Evolutionary conservation across 2,888 invertebrate species (phyloP), one percentile per base, ranked within the genome.

Genomic region (Scaptomyza reducta): DNA sequence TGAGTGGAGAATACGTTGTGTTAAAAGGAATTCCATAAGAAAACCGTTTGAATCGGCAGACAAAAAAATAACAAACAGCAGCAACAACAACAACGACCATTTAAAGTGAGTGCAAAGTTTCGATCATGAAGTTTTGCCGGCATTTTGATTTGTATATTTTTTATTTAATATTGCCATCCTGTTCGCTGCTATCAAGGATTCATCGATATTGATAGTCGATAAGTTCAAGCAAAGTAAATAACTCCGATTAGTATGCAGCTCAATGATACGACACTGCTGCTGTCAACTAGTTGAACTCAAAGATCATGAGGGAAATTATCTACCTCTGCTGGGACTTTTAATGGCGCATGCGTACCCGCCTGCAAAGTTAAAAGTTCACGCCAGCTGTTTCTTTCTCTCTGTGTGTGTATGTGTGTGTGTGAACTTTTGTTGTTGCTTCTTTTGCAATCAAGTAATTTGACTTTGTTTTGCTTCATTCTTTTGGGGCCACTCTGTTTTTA

Each of bases 381-480:
- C 18, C 42, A 64, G 47, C 25, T 65, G 62, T 57, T 35, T 61
- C 14, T n/a, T 10, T 53, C 40, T 50, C 6, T 53, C 10, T 16
- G 2, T 33, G 11, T 51, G 33, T 60, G 31, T 45, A 7, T 62
- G 10, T 58, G 10, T 54, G 35, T 60, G 25, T 51, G n/a, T 56
- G n/a, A 46, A 3, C 35, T 45, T 56, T 50, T 44, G 46, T 46
- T 31, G 35, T 42, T 62, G 29, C 56, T 59, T 42, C 47, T 65
- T 55, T 53, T 61, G 51, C 62, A 33, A 9, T 35, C 59, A 44
- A 59, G 77, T 57, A 74, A 72, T 72, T 77, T 72, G 56, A 63
- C 55, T 77, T 73, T 58, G 64, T 60, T 73, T 74, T 64, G 73
- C 57, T 61, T 57, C 58, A 57, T 68, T 77, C 60, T 73, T 77